A percentile compares a stretch with the other conserved stretches of the same genome.
These are phyloP conservation scores for Turritopsis dohrnii DNA, from an alignment of 30 jellyfish, hydroid and myxozoan genomes.

Conservation along the genomic window DNA sequence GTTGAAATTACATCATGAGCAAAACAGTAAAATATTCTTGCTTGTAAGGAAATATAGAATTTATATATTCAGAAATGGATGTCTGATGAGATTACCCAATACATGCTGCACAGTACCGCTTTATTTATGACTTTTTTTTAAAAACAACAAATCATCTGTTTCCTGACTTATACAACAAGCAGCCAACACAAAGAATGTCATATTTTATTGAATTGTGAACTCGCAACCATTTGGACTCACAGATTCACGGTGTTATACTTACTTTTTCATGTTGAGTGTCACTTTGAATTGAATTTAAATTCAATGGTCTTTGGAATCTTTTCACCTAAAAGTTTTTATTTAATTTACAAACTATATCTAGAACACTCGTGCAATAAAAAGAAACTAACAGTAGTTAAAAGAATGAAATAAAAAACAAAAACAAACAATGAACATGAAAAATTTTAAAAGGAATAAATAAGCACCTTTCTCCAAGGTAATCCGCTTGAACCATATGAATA, in stretches of 20 bases:
- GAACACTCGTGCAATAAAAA: not conserved
- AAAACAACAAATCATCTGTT: not conserved
- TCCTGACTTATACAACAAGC: not conserved
- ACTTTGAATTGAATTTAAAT: not conserved
- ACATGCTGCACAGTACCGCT: not conserved
- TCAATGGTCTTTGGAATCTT: not conserved
- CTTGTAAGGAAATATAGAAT: not conserved
- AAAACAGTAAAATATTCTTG: not conserved
- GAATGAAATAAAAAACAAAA: not conserved
- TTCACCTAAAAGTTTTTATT: not conserved
- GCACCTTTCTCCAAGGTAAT: constrained; percentile 20
- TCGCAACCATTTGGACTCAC: not conserved
- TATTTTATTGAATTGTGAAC: not conserved
- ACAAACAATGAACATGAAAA: not conserved
- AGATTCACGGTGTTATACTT: not conserved
- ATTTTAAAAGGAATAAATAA: not conserved
- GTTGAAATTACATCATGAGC: not conserved
- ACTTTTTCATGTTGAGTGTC: not conserved
- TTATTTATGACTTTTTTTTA: not conserved
- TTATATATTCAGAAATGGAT: not conserved
- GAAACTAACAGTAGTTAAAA: not conserved
- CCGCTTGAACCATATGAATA: constrained; percentile 8
- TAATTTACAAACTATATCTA: not conserved
- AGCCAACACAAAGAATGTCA: not conserved
- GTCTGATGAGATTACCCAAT: not conserved